Evolutionary conservation across 1,140 invertebrate genomes (phyloP).

Genomic region (Drosophila cardini): DNA sequence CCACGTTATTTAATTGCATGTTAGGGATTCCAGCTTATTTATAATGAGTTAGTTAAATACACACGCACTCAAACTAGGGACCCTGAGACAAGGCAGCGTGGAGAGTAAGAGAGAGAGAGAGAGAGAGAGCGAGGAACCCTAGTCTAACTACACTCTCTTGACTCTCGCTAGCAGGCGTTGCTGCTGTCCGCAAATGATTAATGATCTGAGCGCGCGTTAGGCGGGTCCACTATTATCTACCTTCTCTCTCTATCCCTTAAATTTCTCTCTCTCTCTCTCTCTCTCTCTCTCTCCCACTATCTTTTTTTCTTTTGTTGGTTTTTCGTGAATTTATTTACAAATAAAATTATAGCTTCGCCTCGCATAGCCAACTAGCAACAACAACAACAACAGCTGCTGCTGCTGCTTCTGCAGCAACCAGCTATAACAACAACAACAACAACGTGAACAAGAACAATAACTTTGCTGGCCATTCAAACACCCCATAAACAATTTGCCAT

Average conservation of each 20-base stretch:
- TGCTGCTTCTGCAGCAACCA: conserved; percentile 28
- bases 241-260: conserved; percentile 3
- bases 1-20: conserved; percentile 83
- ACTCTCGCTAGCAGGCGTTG: conserved; percentile 42
- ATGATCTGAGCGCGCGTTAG: conserved; percentile 51
- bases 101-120: neutral
- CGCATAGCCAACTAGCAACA: conserved; percentile 45
- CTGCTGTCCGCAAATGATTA: conserved; percentile 54
- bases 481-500: conserved; percentile 82
- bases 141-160: neutral
- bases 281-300: conserved; percentile 12
- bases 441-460: conserved; percentile 31
- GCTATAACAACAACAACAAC: conserved; percentile 25
- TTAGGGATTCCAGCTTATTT: conserved; percentile 80
- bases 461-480: conserved; percentile 71
- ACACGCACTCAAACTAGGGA: conserved; percentile 55
- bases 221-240: conserved; percentile 38
- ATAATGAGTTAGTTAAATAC: conserved; percentile 83
- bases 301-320: conserved; percentile 68
- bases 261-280: neutral
- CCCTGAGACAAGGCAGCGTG: neutral
- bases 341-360: conserved; percentile 78
- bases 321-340: conserved; percentile 82
- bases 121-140: conserved; percentile 22
- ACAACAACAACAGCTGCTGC: conserved; percentile 15